These are phyloP conservation scores for Lemur catta DNA, from an alignment of 2,797 vertebrate species.

Conservation along the genomic window DNA sequence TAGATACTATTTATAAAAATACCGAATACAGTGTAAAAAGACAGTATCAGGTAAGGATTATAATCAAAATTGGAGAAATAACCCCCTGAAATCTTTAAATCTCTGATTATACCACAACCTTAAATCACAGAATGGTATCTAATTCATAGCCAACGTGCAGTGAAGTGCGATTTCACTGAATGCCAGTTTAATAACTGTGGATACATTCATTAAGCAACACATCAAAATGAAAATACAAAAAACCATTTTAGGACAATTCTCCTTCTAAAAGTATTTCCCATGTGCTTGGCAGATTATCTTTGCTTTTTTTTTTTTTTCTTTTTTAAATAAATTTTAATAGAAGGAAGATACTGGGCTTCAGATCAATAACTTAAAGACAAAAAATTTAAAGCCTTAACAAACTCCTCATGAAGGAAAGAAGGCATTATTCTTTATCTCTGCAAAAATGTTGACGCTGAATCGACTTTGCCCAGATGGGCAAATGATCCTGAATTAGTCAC, in stretches of 20 bases:
- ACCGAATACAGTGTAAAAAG: background rate
- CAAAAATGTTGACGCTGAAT: background rate
- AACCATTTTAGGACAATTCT: background rate
- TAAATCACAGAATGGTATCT: background rate
- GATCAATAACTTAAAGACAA: slow-evolving; percentile 5
- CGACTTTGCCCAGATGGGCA: background rate
- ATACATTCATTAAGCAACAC: background rate
- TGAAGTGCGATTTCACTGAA: background rate
- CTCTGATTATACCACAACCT: background rate
- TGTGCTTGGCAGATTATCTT: background rate
- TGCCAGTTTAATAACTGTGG: background rate
- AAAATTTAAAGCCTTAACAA: slow-evolving; percentile 1
- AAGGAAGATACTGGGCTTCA: slow-evolving; percentile 29
- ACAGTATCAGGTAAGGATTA: background rate
- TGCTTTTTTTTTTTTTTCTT: background rate
- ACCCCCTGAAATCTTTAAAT: background rate
- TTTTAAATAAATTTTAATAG: background rate
- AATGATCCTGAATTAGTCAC: background rate
- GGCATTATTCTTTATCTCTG: background rate
- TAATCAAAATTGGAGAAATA: background rate
- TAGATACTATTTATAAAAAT: background rate
- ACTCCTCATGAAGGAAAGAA: background rate
- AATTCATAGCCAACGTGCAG: background rate
- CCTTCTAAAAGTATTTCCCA: background rate
- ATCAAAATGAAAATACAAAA: background rate